A percentile compares a stretch with the other conserved stretches of the same genome.
phyloP scores from a whole-genome alignment of 2,797 vertebrate species.

The Antrozous pallidus region DNA sequence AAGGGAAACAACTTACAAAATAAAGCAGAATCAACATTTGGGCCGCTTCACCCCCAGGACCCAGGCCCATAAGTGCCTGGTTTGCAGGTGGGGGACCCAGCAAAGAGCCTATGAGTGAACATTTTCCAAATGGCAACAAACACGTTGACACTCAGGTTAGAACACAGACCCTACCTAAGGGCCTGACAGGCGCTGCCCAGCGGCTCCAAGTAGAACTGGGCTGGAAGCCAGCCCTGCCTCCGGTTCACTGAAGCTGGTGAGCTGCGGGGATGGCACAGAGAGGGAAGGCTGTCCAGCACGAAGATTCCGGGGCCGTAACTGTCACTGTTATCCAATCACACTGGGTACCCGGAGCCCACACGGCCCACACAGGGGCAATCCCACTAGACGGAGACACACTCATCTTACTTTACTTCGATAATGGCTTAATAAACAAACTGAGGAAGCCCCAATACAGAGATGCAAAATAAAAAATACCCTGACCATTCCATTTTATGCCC shows the following conservation, averaged over 20 bases:
- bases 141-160: rapidly evolving
- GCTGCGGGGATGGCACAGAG: not conserved
- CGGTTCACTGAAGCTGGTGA: not conserved
- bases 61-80: rapidly evolving
- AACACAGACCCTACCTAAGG: not conserved
- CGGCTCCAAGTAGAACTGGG: rapidly evolving
- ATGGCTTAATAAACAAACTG: not conserved
- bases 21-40: not conserved
- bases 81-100: too few relatives aligned
- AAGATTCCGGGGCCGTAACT: not conserved
- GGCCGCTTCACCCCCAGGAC: too few relatives aligned
- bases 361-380: constrained; percentile 27
- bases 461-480: not conserved
- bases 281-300: not conserved
- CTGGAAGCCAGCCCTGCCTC: not conserved
- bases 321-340: not conserved
- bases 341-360: not conserved
- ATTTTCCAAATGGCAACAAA: rapidly evolving
- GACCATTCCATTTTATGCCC: not conserved
- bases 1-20: not conserved
- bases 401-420: constrained; percentile 55
- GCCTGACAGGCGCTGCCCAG: rapidly evolving
- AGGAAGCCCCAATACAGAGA: not conserved
- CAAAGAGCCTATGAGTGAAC: rapidly evolving
- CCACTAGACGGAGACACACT: constrained; percentile 11